Base-by-base conservation (phyloP, 2,113 vertebrate species). In the Reinhardtius hippoglossoides region DNA sequence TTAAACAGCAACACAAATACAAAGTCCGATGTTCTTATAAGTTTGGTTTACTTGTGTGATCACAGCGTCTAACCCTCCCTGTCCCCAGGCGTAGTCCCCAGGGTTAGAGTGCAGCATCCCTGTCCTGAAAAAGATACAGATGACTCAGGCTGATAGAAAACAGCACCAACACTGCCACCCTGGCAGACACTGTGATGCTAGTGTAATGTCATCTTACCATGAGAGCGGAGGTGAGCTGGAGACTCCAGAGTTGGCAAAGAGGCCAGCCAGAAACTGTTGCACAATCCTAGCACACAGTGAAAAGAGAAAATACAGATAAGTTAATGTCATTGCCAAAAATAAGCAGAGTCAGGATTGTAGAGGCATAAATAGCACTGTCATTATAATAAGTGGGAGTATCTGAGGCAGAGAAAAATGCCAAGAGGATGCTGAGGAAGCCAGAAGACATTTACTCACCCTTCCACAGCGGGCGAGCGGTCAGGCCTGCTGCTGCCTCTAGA, bases 21-120 rank as follows among this genome's bases (percentile, higher is more conserved):
- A 15, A 24, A 31, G 3, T 21, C 57, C 6, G 15, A 52, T 10
- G 20, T 56, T 54, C 15, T 18, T 13, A 13, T 4, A 21, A 9
- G 15, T 72, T 68, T 18, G 23, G 12, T 67, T 70, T 89, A 99
- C 98, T 96, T 99, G 98, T 71, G 98, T 99, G 89, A 99, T 97
- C 58, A 99, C 97, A 1, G 98, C 97, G 18, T 99, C 98, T 7
- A 99, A 94, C 78, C 97, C 97, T 31, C 97, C 97, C 90, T 99
- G 97, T 77, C 97, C 98, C 98, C 98, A 99, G 0, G 97, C 98
- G 1, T 99, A 99, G 80, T 99, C 98, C 18, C 96, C 98, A 0
- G 97, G 97, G 65, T 97, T 99, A 13, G 97, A 99, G 89, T 99
- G 98, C 92, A 99, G 92, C 96, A 98, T 97, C 64, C 97, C 97